These are phyloP conservation scores for Ploceus nigricollis DNA, from an alignment of 2,113 vertebrate genomes.

Conservation along the genomic window DNA sequence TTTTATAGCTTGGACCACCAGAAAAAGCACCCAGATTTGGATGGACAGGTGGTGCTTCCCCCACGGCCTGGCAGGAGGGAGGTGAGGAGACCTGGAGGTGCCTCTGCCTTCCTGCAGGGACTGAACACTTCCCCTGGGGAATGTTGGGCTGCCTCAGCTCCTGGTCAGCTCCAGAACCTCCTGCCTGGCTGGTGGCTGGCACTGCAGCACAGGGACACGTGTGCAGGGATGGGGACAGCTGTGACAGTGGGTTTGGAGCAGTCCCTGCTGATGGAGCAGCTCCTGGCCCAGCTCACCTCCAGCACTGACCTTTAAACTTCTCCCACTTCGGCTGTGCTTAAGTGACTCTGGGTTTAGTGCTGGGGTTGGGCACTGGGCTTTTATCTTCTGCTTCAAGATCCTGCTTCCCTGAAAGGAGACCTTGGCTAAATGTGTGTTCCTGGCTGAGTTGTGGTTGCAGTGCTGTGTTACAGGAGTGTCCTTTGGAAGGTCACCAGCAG, in stretches of 20 bases:
- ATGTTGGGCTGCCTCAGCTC: neutral
- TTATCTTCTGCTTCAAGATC: neutral
- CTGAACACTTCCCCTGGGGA: accelerated
- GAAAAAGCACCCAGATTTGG: neutral
- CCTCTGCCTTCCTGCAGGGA: neutral
- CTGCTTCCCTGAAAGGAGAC: neutral
- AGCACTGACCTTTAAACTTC: neutral
- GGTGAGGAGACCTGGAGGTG: neutral
- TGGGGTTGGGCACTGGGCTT: neutral
- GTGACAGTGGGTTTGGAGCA: accelerated
- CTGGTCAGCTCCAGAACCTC: neutral
- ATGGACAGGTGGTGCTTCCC: neutral
- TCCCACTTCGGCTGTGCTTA: neutral
- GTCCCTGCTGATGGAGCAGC: neutral
- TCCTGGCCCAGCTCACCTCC: neutral
- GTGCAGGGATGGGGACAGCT: neutral
- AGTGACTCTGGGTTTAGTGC: neutral
- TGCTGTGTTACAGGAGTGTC: neutral
- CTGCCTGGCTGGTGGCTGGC: neutral
- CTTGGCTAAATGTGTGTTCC: neutral
- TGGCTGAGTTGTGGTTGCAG: neutral
- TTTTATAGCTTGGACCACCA: neutral
- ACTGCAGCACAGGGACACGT: neutral
- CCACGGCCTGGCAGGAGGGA: accelerated
- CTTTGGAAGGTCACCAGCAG: neutral